Evolutionary conservation across 2,888 invertebrate genomes (phyloP), one percentile per base, ranked within the genome.

Genomic region (Aethes cnicana): DNA sequence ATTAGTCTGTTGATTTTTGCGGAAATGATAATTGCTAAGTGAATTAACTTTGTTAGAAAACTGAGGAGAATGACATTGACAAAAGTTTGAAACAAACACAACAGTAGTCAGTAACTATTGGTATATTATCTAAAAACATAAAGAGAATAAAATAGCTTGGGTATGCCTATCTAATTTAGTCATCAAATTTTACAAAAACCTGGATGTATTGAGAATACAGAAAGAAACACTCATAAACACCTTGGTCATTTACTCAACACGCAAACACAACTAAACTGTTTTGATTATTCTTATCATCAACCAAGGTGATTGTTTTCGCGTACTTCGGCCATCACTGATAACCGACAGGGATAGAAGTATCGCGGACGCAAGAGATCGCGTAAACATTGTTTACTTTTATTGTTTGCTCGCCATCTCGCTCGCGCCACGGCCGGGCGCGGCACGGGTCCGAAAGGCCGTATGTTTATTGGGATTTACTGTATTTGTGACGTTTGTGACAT

Each of bases 301-400:
- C 43, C 50, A 50, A 50, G 50, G 50, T 50, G 32, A 52, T 52
- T 46, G 14, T 11, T 39, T 52, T 44, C 37, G 39, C 37, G 37
- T 39, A 46, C 44, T 43, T 36, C 25, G 18, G 26, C 50, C 36
- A 37, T 36, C 36, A 33, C 16, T 52, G 37, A 39, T 32, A 50
- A 28, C 5, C 3, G 39, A 52, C 3, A 50, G 39, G n/a, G 46
- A 46, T 44, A 12, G 32, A 16, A n/a, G 30, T 46, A 52, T 23
- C n/a, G 44, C 26, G 32, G 9, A 25, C 8, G 37, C 44, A 11
- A 25, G 52, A 26, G 50, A 52, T 11, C 20, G 32, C 37, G 9
- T n/a, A 18, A 11, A 37, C 30, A 42, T 52, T 52, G 52, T 52
- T 52, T 52, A 52, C 52, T 39, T 52, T 52, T 39, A 25, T 52